Base-by-base conservation (phyloP, 2,888 invertebrate species). In the Plusia festucae region DNA sequence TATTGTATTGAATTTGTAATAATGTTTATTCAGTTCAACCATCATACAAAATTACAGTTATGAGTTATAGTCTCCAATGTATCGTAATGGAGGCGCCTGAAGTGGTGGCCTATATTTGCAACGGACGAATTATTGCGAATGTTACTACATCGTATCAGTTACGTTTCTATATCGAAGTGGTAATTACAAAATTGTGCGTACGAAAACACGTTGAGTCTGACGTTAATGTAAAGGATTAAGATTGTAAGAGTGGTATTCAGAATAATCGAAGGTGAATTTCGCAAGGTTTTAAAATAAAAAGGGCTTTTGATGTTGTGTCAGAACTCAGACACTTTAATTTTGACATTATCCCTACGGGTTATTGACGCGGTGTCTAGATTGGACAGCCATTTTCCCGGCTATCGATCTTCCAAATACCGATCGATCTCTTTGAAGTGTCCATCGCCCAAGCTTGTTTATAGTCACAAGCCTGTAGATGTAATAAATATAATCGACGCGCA, bases 401-500 rank as follows among this genome's bases (percentile, higher is more conserved):
- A 86, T 88, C 90, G 88, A 88, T 90, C 88, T 89, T 81, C 83
- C 75, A 86, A 92, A 90, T 86, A 90, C 86, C 89, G 85, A 93
- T 94, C 88, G 93, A 93, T 91, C 89, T 88, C 94, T 94, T 95
- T 95, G 94, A 95, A 90, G 94, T 93, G 80, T 75, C 87, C 88
- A 89, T 91, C 91, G 87, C 79, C 79, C 78, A 79, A 79, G 88
- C 86, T 89, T 91, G 93, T 91, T 94, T 93, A 93, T 90, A 93
- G 91, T 89, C 86, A 85, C 88, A 71, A 73, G 82, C 87, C 46
- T 49, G 46, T 49, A 88, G 89, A 89, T 91, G 93, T 91, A 94
- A 93, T 94, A 94, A 93, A 95, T 94, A 94, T 93, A 94, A 93
- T 94, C 91, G 90, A 93, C 92, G 90, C 92, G 85, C 89, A 88